These are phyloP conservation scores for Chrosomus eos DNA, from an alignment of 2,797 vertebrate species.

Conservation along the genomic window DNA sequence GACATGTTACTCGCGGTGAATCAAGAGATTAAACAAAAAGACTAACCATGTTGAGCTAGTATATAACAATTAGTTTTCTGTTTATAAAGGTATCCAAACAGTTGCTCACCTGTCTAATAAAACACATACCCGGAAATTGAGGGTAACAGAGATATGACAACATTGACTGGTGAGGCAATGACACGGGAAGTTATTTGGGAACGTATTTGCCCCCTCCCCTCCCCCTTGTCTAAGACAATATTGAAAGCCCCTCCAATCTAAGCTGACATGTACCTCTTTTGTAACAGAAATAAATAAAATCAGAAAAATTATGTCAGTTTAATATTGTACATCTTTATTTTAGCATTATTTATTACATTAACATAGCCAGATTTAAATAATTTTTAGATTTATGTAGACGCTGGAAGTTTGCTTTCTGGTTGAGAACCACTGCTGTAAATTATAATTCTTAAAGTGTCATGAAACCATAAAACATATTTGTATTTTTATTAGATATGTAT, in stretches of 20 bases:
- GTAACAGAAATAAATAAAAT: neutral
- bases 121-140: too few species aligned
- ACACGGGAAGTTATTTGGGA: too few species aligned
- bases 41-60: too few species aligned
- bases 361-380: neutral
- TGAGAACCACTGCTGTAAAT: neutral
- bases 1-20: too few species aligned
- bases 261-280: neutral
- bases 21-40: too few species aligned
- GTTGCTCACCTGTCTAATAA: too few species aligned
- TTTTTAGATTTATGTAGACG: neutral
- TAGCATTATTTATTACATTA: neutral
- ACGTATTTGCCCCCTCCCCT: too few species aligned
- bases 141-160: too few species aligned
- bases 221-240: neutral
- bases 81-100: too few species aligned
- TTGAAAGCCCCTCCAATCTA: neutral
- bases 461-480: neutral
- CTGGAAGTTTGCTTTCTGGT: neutral
- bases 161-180: too few species aligned
- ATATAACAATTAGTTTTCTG: too few species aligned
- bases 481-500: neutral
- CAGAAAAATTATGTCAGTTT: neutral
- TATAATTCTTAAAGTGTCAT: neutral
- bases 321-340: neutral